These are phyloP conservation scores for Casuarius casuarius DNA, from an alignment of 2,113 vertebrate genomes.

Conservation along the genomic window DNA sequence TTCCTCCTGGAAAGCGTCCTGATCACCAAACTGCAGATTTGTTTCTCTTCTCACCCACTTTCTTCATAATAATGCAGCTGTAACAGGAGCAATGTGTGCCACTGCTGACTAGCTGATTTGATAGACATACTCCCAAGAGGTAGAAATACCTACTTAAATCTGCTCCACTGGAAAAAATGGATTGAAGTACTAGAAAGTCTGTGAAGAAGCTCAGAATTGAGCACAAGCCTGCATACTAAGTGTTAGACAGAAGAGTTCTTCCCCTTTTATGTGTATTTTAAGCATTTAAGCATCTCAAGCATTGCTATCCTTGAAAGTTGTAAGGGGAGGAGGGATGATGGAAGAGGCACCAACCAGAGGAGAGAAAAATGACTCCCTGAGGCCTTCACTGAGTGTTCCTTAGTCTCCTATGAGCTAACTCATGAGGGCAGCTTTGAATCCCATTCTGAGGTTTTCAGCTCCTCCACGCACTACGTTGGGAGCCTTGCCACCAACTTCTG, in stretches of 20 bases:
- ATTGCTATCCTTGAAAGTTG: neutral
- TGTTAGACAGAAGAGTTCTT: neutral
- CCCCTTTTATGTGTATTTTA: neutral
- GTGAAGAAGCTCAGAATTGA: neutral
- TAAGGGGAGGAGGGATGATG: neutral
- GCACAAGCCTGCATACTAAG: neutral
- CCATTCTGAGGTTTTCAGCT: neutral
- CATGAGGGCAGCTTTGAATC: neutral
- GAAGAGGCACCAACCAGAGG: neutral
- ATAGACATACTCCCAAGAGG: neutral
- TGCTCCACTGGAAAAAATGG: neutral
- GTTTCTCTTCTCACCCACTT: neutral
- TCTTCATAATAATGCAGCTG: neutral
- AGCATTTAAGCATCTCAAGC: neutral
- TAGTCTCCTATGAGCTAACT: neutral
- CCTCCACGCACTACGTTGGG: neutral
- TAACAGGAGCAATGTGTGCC: neutral
- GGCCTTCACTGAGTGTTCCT: neutral
- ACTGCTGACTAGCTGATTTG: neutral
- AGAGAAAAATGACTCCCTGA: neutral
- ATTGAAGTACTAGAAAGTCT: neutral
- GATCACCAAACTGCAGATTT: neutral
- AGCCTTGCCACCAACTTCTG: neutral
- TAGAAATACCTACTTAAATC: neutral
- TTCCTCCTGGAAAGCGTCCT: neutral